Percentiles rank a stretch among this genome's conserved stretches.
Evolutionary conservation across 2,888 invertebrate genomes (phyloP).

Genomic region (Dasypogon diadema): DNA sequence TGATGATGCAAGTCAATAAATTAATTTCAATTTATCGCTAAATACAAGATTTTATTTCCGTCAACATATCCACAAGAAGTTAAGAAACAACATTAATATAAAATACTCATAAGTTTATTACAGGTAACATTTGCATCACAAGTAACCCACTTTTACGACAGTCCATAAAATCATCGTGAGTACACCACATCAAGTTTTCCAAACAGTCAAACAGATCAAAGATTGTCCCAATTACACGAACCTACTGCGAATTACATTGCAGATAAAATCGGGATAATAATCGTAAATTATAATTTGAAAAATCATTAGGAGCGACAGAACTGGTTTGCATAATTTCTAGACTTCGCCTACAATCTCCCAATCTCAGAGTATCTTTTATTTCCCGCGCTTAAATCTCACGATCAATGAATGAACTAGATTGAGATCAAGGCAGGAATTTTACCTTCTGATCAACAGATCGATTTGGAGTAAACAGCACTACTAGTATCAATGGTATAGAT

Average conservation of each 20-base stretch:
- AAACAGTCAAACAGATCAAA: no score
- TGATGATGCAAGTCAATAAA: no score
- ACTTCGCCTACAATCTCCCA: conserved; percentile 31
- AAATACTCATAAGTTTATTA: no score
- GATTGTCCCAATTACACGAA: no score
- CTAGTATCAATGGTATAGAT: background rate
- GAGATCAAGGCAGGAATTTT: conserved; percentile 46
- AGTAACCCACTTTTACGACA: no score
- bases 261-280: background rate
- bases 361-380: conserved; percentile 13
- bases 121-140: no score
- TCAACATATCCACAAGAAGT: no score
- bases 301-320: conserved; percentile 24
- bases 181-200: no score
- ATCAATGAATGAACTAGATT: conserved; percentile 33
- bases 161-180: no score
- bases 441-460: background rate
- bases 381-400: conserved; percentile 18
- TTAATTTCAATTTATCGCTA: no score
- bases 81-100: no score
- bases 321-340: conserved; percentile 42
- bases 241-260: background rate
- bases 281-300: background rate
- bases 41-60: no score
- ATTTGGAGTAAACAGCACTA: background rate